Base-by-base conservation (phyloP, 2,888 invertebrate genomes). In the Cephus pygmeus region DNA sequence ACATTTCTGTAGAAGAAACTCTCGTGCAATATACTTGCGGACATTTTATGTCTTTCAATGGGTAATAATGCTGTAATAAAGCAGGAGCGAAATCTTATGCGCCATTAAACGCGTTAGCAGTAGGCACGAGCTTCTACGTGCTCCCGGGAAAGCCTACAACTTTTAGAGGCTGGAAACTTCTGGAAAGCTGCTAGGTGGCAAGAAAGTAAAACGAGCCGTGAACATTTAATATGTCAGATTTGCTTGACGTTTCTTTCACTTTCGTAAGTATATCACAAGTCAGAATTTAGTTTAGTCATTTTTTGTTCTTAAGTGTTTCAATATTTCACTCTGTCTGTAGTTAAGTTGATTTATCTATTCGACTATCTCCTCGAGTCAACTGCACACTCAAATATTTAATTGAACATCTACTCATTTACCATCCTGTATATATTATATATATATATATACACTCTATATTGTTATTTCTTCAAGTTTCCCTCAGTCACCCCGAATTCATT, bases 161-260 rank as follows among this genome's bases (percentile, higher is more conserved):
- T 35, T 30, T 30, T 12, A n/a, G 35, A 74, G 74, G 36, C 12
- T 12, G 30, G 30, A 34, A 34, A 36, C 30, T 30, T 30, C 15
- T 12, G 35, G 23, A n/a, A 74, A 34, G 33, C 34, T 34, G 73
- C n/a, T n/a, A 34, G 73, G 11, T 33, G 73, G 12, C 33, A 30
- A n/a, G 71, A 31, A 23, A 33, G 73, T 56, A 78, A 71, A 76
- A 75, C 78, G 73, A 78, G 73, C 78, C 75, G 73, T 76, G 78
- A 78, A 78, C 75, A 78, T 78, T 78, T 75, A 78, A 78, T 78
- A 78, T 73, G 75, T 73, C 30, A 76, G 76, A 78, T 76, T 73
- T 78, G 56, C 75, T 69, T 73, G 78, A 78, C 75, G 75, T 69
- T 33, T 23, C 34, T 15, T 74, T 23, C 3, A 12, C 36, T 33